A percentile compares a stretch with the other conserved stretches of the same genome.
Conservation (phyloP, 1,140 invertebrate genomes). For the Drosophila seguyi region DNA sequence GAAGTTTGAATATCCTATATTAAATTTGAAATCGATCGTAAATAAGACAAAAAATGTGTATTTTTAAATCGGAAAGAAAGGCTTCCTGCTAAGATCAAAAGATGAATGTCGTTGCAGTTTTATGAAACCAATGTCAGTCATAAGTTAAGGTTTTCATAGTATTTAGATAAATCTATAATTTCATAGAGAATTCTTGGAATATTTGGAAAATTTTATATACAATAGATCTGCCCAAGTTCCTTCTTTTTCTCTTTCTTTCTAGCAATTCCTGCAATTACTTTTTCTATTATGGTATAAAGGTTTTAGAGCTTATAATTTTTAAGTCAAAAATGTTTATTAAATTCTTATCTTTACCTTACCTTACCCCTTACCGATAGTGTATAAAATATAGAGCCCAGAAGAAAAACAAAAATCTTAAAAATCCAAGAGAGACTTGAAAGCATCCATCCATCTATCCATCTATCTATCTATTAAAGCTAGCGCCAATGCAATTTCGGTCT, state of each 20-base stretch:
- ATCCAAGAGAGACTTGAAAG: constrained; percentile 62
- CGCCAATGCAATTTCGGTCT: constrained; percentile 47
- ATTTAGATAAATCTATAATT: background rate
- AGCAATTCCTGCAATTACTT: no score
- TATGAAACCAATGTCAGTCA: no score
- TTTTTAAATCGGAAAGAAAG: background rate
- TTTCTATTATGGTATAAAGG: no score
- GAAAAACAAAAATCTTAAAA: constrained; percentile 17
- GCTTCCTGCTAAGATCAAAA: background rate
- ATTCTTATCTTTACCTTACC: background rate
- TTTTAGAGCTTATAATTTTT: no score
- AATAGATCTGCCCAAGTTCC: no score
- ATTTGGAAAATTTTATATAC: background rate
- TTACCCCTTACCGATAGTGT: background rate
- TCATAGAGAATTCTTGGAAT: background rate
- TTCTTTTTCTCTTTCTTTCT: no score
- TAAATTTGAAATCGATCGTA: background rate
- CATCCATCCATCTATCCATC: constrained; percentile 65
- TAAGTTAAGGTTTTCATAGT: background rate
- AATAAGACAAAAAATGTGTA: no score
- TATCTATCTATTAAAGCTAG: constrained; percentile 45
- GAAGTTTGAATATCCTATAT: background rate
- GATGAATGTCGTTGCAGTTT: background rate
- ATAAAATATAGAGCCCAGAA: background rate
- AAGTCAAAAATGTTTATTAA: background rate